Evolutionary conservation across 2,888 invertebrate genomes (phyloP), one percentile per base, ranked within the genome.

Genomic region (Busseola fusca): DNA sequence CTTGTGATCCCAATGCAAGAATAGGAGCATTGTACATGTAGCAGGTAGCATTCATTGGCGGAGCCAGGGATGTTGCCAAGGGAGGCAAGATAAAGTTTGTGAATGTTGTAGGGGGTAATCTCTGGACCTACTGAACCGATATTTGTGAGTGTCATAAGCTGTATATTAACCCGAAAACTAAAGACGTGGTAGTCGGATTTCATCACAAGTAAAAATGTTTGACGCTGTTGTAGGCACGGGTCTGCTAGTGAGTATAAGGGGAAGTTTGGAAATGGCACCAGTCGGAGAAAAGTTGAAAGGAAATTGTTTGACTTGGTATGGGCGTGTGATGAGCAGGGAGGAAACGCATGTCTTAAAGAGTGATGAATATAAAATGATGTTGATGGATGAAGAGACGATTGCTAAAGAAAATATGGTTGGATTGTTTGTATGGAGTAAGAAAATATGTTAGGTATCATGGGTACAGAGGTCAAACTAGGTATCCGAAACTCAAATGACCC

Each of bases 1-100:
- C 59, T 69, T 69, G 64, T 72, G 66, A 62, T 73, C 68, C 64
- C 59, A 71, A 56, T 64, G 78, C 71, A 58, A 66, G 54, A 34
- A n/a, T 30, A 18, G 1, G 3, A 14, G 1, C 10, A 52, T 14
- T 54, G 12, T 66, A 48, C 25, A 65, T 16, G 16, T 30, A 25
- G 64, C 18, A 54, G 16, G 10, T 34, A 34, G 34, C 34, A 34
- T 34, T 34, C n/a, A n/a, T n/a, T n/a, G n/a, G n/a, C n/a, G n/a
- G 3, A 7, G 34, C 6, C 7, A 34, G 34, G 34, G 34, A 34
- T 34, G 5, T 34, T 34, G 34, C 7, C 7, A 34, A 4, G 34
- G 34, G 7, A 7, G 34, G 34, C 34, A 34, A 34, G n/a, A n/a
- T n/a, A n/a, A n/a, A 34, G 34, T 34, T 34, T 34, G 34, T 34